Evolutionary conservation across 2,797 vertebrate species (phyloP).

Genomic region (Enteromius afrohamiltoni): DNA sequence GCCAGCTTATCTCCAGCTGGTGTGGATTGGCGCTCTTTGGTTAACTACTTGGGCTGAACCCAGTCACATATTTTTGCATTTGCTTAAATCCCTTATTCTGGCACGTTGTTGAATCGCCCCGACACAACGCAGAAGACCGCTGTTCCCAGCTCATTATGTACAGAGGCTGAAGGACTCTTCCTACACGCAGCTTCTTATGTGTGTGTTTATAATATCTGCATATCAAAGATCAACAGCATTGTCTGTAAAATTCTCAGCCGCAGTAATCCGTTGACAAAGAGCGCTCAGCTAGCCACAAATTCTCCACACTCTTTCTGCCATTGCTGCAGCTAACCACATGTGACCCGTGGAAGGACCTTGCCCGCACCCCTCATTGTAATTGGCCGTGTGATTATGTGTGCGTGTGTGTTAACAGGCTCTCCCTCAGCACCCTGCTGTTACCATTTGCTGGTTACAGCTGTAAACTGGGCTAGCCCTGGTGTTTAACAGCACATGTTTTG

Average conservation of each 20-base stretch:
- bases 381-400: slow-evolving; percentile 36
- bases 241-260: slow-evolving; percentile 30
- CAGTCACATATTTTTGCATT: slow-evolving; percentile 45
- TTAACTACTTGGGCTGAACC: slow-evolving; percentile 48
- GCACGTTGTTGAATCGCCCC: slow-evolving; percentile 21
- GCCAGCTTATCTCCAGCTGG: slow-evolving; percentile 50
- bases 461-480: slow-evolving; percentile 44
- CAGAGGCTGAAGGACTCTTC: slow-evolving; percentile 12
- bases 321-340: slow-evolving; percentile 26
- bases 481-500: slow-evolving; percentile 50
- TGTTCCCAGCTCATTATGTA: slow-evolving; percentile 26
- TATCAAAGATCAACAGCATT: slow-evolving; percentile 45
- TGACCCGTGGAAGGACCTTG: slow-evolving; percentile 26
- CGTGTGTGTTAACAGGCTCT: slow-evolving; percentile 39
- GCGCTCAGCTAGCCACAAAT: neutral
- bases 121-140: neutral
- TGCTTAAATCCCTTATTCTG: slow-evolving; percentile 43
- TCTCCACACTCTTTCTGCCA: slow-evolving; percentile 2
- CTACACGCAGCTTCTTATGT: slow-evolving; percentile 4
- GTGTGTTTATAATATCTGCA: slow-evolving; percentile 43
- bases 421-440: slow-evolving; percentile 53
- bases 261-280: slow-evolving; percentile 37
- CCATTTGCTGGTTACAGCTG: slow-evolving; percentile 46
- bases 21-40: slow-evolving; percentile 41
- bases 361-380: slow-evolving; percentile 30